A percentile compares a stretch with the other conserved stretches of the same genome.
Conservation (phyloP, 2,113 vertebrate genomes). For the Uropsilus gracilis region DNA sequence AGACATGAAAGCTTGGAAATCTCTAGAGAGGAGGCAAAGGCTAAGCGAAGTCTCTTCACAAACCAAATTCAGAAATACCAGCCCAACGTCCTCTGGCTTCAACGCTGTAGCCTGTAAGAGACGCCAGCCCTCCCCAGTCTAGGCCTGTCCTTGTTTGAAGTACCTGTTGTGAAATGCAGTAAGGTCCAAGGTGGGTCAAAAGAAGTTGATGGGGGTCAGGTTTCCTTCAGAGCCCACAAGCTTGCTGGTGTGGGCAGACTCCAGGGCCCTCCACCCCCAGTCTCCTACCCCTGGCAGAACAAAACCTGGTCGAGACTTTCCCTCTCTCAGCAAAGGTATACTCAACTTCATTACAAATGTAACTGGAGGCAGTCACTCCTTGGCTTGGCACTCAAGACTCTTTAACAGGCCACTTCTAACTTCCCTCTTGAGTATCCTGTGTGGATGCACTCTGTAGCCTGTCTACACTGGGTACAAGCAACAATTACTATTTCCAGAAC, state of each 20-base stretch:
- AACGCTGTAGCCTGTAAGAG: not conserved
- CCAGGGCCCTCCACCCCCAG: not conserved
- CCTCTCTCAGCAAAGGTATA: not conserved
- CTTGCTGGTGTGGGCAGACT: not conserved
- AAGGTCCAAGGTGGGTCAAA: not conserved
- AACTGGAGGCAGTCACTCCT: not conserved
- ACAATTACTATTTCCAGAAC: not conserved
- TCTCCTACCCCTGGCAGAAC: not conserved
- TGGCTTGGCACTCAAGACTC: not conserved
- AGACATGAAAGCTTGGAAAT: not conserved
- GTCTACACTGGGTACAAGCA: not conserved
- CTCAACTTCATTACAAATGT: not conserved
- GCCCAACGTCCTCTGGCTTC: not conserved
- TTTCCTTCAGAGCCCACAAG: not conserved
- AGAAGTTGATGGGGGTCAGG: not conserved
- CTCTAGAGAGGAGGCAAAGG: not conserved
- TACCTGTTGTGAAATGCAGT: not conserved
- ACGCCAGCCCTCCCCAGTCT: not conserved
- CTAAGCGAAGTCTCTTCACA: not conserved
- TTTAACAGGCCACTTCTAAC: not conserved
- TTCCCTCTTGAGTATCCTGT: not conserved
- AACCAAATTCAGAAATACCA: not conserved
- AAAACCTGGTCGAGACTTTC: not conserved
- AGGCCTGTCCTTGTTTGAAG: not conserved
- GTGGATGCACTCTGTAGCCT: not conserved